Base-by-base conservation (phyloP, 1,140 invertebrate species). In the Rhopalosiphum padi region DNA sequence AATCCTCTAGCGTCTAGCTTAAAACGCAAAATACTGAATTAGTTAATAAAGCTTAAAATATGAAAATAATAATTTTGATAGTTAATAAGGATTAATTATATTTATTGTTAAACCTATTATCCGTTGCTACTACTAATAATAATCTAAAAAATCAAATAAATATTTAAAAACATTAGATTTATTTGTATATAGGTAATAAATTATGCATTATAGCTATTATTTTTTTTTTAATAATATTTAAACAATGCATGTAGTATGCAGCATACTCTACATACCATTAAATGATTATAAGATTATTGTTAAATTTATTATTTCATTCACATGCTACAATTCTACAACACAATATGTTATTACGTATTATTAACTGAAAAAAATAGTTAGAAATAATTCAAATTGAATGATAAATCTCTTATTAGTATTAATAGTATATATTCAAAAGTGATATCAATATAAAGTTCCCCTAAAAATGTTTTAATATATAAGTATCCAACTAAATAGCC, bases 291-390 rank as follows among this genome's bases (percentile, higher is more conserved):
- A 77, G 60, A 77, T 77, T 77, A 77, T 77, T 77, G 15, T 77
- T 77, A 77, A 77, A 77, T 77, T n/a, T 77, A 77, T n/a, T 77
- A 77, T n/a, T 77, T 77, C 5, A 77, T 77, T 77, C n/a, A n/a
- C 30, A 68, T 68, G 6, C 30, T 68, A 77, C 30, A 18, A 5
- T n/a, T 77, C 15, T n/a, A 77, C n/a, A n/a, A n/a, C 60, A 77
- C 30, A 77, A 77, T 77, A 77, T 6, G 25, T n/a, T 4, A n/a
- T n/a, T 77, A 77, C 30, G n/a, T 77, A 77, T 77, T n/a, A 68
- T 4, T 9, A 68, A 68, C 60, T 68, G 11, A 68, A 77, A 30
- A 77, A n/a, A 68, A 68, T 68, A 15, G 60, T 68, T 68, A 46
- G 46, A 18, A 77, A n/a, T n/a, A 35, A 77, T 77, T 77, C 60